Evolutionary conservation across 2,888 invertebrate genomes (phyloP).

Genomic region (Tenthredo notha): DNA sequence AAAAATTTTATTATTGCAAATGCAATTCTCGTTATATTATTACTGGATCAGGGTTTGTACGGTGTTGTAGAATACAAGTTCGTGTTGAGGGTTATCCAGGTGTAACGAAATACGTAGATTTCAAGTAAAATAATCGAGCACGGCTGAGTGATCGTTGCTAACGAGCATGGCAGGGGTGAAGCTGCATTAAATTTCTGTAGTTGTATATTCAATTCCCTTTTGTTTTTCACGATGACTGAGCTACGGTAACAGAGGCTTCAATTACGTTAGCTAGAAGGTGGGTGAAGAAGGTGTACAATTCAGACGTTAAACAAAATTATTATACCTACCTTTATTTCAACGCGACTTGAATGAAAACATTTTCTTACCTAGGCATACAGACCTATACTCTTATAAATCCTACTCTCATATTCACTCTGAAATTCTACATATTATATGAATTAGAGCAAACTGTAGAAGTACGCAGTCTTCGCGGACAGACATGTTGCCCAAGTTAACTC

Average conservation of each 20-base stretch:
- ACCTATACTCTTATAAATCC: background rate
- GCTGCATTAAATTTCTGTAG: constrained; percentile 26
- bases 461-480: background rate
- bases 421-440: constrained; percentile 13
- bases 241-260: constrained; percentile 6
- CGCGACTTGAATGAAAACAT: constrained; percentile 4
- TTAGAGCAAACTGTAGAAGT: background rate
- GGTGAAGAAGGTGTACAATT: constrained; percentile 4
- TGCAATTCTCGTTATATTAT: constrained; percentile 39
- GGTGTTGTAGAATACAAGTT: background rate
- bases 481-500: background rate
- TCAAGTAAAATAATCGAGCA: constrained; percentile 46
- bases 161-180: constrained; percentile 31
- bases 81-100: constrained; percentile 33
- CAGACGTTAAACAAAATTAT: constrained; percentile 4
- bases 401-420: background rate
- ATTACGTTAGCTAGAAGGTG: background rate
- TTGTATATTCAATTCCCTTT: constrained; percentile 2
- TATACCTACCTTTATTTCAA: background rate
- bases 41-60: background rate
- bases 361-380: background rate
- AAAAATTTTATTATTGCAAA: constrained; percentile 25
- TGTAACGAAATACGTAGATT: constrained; percentile 38
- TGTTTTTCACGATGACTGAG: background rate
- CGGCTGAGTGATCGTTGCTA: constrained; percentile 35